Base-by-base conservation (phyloP, 2,888 invertebrate genomes). In the Drosophila buzzatii region DNA sequence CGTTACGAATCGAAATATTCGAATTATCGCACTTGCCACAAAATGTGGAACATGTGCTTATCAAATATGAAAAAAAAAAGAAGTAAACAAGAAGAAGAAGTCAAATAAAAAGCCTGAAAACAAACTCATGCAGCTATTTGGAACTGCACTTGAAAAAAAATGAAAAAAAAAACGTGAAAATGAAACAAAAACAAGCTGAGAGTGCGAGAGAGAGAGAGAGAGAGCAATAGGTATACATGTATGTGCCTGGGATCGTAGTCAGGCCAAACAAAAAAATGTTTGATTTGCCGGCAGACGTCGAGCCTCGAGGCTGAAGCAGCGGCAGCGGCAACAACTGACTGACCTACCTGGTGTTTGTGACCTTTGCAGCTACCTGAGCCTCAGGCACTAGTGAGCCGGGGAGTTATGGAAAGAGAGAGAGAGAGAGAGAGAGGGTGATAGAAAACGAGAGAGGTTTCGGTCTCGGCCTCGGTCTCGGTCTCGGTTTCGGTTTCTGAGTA, bases 11-110 rank as follows among this genome's bases (percentile, higher is more conserved):
- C 55, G 55, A 63, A 52, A 49, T 53, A 58, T 58, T 52, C 5
- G 16, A 65, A 71, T 78, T 80, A 78, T 80, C 76, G 72, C 78
- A 78, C 78, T 78, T 78, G 81, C 60, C 58, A 14, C 63, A 41
- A 62, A 60, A 64, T 75, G 59, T 63, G 68, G 44, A 76, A 80
- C 80, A 80, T 80, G 76, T 79, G 78, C 72, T 79, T 79, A 80
- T 79, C 81, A 76, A 77, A 77, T 59, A 75, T 76, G 68, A 51
- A 16, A 27, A 16, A 55, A 53, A n/a, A 37, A 16, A 37, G 16
- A 51, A 37, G 56, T 66, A 71, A 75, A 75, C 70, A 79, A 45
- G 39, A 70, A 61, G 53, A 39, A 18, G 33, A 45, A 51, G 39
- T 42, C 45, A 57, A 68, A 59, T 27, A 52, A 59, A 55, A 53